Evolutionary conservation across 2,888 invertebrate genomes (phyloP).

Genomic region (Xanthorhoe spadicearia): DNA sequence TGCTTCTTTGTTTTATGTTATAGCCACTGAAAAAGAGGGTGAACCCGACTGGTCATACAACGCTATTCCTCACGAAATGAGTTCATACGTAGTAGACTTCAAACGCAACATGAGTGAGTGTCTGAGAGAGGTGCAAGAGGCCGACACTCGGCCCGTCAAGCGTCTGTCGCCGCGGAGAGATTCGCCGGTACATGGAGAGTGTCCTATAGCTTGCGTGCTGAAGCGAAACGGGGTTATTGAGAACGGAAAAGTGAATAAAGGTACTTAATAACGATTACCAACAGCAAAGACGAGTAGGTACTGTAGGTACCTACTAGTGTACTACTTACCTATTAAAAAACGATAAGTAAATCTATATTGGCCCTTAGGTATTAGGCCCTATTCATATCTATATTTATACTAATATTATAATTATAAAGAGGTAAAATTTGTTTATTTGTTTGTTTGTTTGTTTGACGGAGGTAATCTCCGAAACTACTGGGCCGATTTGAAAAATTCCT

Average conservation of each 20-base stretch:
- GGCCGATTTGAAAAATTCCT: too few species aligned
- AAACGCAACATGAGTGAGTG: constrained; percentile 77
- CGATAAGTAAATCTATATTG: too few species aligned
- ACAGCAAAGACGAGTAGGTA: too few species aligned
- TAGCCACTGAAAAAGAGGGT: constrained; percentile 32
- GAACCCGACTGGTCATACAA: constrained; percentile 84
- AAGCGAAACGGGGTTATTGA: constrained; percentile 72
- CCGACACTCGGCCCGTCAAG: constrained; percentile 62
- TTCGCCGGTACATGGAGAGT: constrained; percentile 75
- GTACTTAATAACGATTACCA: constrained; percentile 50
- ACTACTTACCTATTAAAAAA: too few species aligned
- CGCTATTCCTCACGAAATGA: constrained; percentile 63
- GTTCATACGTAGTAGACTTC: constrained; percentile 64
- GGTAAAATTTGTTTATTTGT: too few species aligned
- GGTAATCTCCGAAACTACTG: too few species aligned
- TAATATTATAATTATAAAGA: too few species aligned
- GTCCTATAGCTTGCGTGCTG: constrained; percentile 76
- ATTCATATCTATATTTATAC: too few species aligned
- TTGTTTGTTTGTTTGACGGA: too few species aligned
- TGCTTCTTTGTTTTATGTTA: not conserved
- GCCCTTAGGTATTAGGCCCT: too few species aligned
- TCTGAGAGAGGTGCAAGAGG: constrained; percentile 70
- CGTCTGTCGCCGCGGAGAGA: constrained; percentile 69
- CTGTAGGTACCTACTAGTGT: too few species aligned
- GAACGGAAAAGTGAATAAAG: constrained; percentile 72